These are phyloP conservation scores for Antrozous pallidus DNA, from an alignment of 2,797 vertebrate genomes.

Conservation along the genomic window DNA sequence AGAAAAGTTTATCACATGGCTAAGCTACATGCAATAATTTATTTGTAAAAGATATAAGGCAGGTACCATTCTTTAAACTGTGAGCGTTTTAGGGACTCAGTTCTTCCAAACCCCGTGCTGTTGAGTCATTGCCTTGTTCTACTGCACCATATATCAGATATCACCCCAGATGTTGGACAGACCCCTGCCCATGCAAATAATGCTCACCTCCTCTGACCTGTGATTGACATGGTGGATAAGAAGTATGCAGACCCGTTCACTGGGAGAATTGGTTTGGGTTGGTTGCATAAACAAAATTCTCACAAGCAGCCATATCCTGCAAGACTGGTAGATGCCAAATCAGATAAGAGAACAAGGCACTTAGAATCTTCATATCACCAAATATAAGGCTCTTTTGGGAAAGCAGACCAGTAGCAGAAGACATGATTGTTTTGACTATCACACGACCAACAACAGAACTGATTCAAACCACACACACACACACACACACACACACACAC, in stretches of 20 bases:
- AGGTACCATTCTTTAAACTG: background rate
- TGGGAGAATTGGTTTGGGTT: background rate
- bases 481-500: no score
- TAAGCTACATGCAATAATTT: background rate
- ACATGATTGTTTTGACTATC: fast-evolving
- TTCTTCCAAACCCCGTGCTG: background rate
- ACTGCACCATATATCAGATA: background rate
- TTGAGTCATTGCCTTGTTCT: background rate
- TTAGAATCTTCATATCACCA: background rate
- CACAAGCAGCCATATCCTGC: background rate
- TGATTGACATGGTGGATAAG: background rate
- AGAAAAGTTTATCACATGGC: background rate
- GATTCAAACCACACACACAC: background rate
- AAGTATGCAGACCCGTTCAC: background rate
- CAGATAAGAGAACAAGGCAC: background rate
- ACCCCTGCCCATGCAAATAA: background rate
- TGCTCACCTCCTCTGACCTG: background rate
- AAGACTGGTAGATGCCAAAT: background rate
- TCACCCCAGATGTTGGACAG: background rate
- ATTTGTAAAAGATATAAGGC: background rate
- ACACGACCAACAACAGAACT: fast-evolving
- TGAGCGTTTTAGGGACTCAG: background rate
- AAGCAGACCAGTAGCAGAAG: background rate
- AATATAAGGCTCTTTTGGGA: background rate
- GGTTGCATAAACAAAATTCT: background rate